These are phyloP conservation scores for Lucilia cuprina DNA, from an alignment of 1,140 invertebrate species.

Conservation along the genomic window DNA sequence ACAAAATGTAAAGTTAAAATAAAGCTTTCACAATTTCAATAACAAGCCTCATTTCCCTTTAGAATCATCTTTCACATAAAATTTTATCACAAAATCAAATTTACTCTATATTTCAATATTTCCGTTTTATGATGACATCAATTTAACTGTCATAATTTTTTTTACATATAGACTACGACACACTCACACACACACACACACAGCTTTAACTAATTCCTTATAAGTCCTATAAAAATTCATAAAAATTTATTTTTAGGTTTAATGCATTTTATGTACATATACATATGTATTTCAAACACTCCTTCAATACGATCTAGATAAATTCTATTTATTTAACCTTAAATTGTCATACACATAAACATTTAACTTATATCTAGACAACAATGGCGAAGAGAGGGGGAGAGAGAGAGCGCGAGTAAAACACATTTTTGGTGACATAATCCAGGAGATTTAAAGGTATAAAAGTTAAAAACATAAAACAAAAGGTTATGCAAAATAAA, in stretches of 20 bases:
- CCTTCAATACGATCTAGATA: not conserved
- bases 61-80: not conserved
- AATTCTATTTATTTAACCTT: not conserved
- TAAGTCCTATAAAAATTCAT: not conserved
- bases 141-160: not conserved
- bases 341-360: not conserved
- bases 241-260: not conserved
- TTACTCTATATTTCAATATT: not conserved
- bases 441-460: not conserved
- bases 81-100: not conserved
- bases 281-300: not conserved
- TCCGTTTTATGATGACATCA: not conserved
- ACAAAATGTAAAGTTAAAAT: too few relatives aligned
- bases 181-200: not conserved
- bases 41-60: not conserved
- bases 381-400: too few relatives aligned
- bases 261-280: not conserved
- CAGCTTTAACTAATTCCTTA: not conserved
- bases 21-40: not conserved
- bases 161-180: too few relatives aligned
- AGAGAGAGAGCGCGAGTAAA: not conserved
- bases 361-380: not conserved
- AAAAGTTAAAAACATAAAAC: not conserved
- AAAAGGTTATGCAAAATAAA: not conserved
- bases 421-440: not conserved